Evolutionary conservation across 2,113 vertebrate genomes (phyloP).

Genomic region (Dipodomys stephensi): DNA sequence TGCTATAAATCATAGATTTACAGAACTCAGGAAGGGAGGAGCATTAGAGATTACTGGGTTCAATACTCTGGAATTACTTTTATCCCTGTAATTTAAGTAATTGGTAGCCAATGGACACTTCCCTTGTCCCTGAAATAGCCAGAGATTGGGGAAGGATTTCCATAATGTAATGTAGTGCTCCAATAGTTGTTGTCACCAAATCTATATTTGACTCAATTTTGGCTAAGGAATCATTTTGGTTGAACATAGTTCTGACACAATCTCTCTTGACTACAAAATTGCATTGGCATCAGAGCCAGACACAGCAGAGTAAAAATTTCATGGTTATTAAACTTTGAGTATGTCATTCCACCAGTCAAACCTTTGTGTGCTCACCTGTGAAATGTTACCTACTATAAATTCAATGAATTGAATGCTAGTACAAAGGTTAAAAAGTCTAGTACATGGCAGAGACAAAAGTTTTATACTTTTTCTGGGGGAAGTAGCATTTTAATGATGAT

Average conservation of each 20-base stretch:
- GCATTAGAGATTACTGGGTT: neutral
- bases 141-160: neutral
- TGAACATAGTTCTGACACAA: neutral
- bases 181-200: neutral
- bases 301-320: neutral
- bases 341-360: slow-evolving; percentile 13
- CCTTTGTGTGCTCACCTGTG: neutral
- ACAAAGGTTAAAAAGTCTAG: neutral
- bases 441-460: neutral
- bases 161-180: neutral
- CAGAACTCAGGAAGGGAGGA: neutral
- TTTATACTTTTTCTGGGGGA: neutral
- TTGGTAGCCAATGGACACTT: neutral
- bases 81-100: neutral
- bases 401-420: neutral
- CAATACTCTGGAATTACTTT: neutral
- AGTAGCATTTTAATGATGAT: slow-evolving; percentile 21
- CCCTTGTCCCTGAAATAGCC: neutral
- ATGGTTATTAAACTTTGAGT: neutral
- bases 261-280: neutral
- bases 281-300: neutral
- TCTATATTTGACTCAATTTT: neutral
- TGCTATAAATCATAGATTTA: neutral
- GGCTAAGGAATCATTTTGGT: neutral
- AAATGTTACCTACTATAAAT: slow-evolving; percentile 8